Conservation (phyloP, 2,888 invertebrate genomes). For the Pogonocherus hispidulus region DNA sequence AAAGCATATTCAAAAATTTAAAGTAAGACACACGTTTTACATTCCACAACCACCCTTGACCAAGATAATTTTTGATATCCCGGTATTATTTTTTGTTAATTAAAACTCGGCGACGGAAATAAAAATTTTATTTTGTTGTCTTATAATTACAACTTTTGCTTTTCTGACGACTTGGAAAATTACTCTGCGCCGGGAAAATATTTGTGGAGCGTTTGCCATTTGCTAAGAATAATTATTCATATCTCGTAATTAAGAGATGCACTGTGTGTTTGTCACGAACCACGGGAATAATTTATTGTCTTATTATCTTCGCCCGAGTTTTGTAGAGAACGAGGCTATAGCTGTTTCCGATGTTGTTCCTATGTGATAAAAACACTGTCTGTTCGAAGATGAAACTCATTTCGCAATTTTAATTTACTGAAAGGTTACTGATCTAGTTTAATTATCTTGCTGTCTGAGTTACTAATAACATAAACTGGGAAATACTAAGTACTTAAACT, state of each 20-base stretch:
- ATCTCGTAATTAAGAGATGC: slow-evolving; percentile 56
- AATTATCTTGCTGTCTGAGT: background rate
- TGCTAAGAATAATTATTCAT: slow-evolving; percentile 55
- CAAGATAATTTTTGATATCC: too few species aligned
- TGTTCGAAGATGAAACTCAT: slow-evolving; percentile 38
- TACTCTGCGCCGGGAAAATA: too few species aligned
- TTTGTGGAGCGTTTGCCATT: slow-evolving; percentile 17
- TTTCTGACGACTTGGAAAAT: too few species aligned
- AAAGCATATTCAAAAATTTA: too few species aligned
- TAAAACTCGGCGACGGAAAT: too few species aligned
- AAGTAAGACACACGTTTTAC: too few species aligned
- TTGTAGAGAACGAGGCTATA: slow-evolving; percentile 45
- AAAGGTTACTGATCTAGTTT: background rate
- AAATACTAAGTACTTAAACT: background rate
- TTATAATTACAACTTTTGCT: too few species aligned
- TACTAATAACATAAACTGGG: background rate
- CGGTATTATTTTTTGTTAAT: too few species aligned
- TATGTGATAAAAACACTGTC: slow-evolving; percentile 49
- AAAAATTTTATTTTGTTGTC: too few species aligned
- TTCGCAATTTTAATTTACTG: slow-evolving; percentile 8
- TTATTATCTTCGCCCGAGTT: slow-evolving; percentile 47
- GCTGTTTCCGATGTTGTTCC: slow-evolving; percentile 36
- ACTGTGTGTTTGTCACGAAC: slow-evolving; percentile 48
- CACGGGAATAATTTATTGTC: slow-evolving; percentile 47
- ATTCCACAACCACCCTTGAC: too few species aligned